Percentiles rank a stretch among this genome's conserved stretches.
These are phyloP conservation scores for Lophochroa leadbeateri DNA, from an alignment of 2,113 vertebrate genomes.

Conservation along the genomic window DNA sequence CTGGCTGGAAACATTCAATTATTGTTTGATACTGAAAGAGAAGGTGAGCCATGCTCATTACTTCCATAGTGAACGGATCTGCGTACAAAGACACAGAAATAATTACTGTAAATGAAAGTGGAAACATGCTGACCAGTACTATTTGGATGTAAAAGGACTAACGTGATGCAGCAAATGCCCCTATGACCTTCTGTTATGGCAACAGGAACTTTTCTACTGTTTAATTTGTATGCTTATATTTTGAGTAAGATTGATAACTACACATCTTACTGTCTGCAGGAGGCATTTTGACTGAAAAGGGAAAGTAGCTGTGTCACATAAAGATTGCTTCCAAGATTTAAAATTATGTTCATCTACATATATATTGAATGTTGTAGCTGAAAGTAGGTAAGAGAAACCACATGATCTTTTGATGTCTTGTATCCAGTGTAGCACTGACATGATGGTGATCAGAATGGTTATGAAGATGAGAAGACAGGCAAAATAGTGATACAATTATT, in stretches of 20 bases:
- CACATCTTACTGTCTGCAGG: not conserved
- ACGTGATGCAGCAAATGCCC: not conserved
- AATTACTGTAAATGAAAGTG: not conserved
- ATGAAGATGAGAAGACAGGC: not conserved
- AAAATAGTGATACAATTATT: not conserved
- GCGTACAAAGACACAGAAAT: not conserved
- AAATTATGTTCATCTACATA: not conserved
- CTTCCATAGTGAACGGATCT: not conserved
- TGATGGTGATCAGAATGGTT: not conserved
- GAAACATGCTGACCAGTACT: not conserved
- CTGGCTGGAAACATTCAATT: not conserved
- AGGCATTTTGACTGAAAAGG: not conserved
- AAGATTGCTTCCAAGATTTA: not conserved
- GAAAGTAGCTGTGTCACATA: not conserved
- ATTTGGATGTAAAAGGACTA: not conserved
- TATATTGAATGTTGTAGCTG: not conserved
- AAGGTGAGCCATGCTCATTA: not conserved
- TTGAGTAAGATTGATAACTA: not conserved
- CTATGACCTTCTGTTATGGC: not conserved
- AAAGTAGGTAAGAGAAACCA: not conserved
- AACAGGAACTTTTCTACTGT: not conserved
- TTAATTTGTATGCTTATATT: not conserved
- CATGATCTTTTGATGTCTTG: not conserved
- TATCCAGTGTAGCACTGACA: not conserved
- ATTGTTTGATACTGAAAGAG: constrained; percentile 16